Conservation (phyloP, 2,113 vertebrate species). For the zebrafish (Danio rerio) region DNA sequence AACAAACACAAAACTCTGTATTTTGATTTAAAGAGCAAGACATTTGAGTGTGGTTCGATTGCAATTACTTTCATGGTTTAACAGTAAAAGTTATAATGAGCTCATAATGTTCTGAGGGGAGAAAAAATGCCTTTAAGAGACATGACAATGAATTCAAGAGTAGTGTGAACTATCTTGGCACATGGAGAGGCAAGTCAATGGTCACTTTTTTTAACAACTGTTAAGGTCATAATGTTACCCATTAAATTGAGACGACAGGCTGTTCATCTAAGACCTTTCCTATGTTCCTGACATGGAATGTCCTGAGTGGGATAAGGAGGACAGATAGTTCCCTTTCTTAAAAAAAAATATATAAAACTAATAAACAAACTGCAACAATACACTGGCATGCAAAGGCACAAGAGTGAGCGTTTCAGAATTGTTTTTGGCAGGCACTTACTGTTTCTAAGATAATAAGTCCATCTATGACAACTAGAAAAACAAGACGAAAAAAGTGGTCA, state of each 20-base stretch:
- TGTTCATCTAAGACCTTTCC: background rate
- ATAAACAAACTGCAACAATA: background rate
- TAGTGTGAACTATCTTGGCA: slow-evolving; percentile 13
- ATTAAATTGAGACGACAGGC: background rate
- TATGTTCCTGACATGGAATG: slow-evolving; percentile 6
- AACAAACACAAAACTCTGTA: background rate
- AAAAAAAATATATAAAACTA: slow-evolving; percentile 4
- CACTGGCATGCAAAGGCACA: slow-evolving; percentile 26
- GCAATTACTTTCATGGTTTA: slow-evolving; percentile 1
- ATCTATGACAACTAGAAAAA: slow-evolving; percentile 9
- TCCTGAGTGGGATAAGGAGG: background rate
- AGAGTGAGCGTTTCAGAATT: background rate
- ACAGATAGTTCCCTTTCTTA: slow-evolving; percentile 5
- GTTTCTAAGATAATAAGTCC: slow-evolving; percentile 8
- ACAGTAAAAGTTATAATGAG: background rate
- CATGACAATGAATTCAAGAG: slow-evolving; percentile 8
- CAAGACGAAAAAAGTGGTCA: background rate
- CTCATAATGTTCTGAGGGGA: background rate
- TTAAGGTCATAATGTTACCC: slow-evolving; percentile 6
- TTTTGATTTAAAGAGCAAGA: background rate
- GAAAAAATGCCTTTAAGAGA: background rate
- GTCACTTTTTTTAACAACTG: background rate
- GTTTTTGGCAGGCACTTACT: slow-evolving; percentile 3
- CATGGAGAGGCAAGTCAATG: background rate
- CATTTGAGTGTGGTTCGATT: background rate